Evolutionary conservation across 1,140 invertebrate genomes (phyloP), one percentile per base, ranked within the genome.

Genomic region (Bombus polaris): DNA sequence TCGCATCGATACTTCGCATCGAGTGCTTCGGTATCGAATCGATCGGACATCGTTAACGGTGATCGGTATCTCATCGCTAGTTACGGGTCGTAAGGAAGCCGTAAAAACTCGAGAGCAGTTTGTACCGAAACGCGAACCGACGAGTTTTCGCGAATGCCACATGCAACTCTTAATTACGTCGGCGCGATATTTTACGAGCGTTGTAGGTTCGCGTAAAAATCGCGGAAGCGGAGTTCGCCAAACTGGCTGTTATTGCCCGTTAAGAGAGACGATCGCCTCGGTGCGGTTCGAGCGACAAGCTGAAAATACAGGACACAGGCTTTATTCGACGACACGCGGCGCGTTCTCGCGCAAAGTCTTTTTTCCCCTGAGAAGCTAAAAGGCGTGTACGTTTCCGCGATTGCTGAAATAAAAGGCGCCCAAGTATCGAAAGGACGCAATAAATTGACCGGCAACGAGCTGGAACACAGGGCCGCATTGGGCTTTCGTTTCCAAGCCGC

Each of bases 371-470:
- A 8, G 28, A 13, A n/a, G 44, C 70, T 79, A 70, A 87, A 57
- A 88, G 57, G 76, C 32, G 53, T 72, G 44, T 47, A 18, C 70
- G 71, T 89, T 89, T 89, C 39, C 89, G 88, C 53, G 32, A 65
- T 83, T 57, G 42, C 57, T 44, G 70, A 35, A 88, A 86, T 82
- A 71, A 86, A 59, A 72, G 65, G 66, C 37, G 59, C 44, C 18
- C 32, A 44, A 71, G 68, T 62, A 78, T 78, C 81, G 66, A 47
- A 57, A 28, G 76, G 47, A 77, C 37, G 70, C 81, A 12, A 85
- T 87, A 87, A 89, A 90, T 90, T 73, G 77, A 25, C 3, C 28
- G 42, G 15, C n/a, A 82, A 70, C 59, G 37, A 73, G 68, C 10
- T 32, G 28, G 28, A 79, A 57, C 62, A 70, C 73, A 22, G 42